phyloP scores from a whole-genome alignment of 2,113 vertebrate genomes.

The Cyprinus carpio region DNA sequence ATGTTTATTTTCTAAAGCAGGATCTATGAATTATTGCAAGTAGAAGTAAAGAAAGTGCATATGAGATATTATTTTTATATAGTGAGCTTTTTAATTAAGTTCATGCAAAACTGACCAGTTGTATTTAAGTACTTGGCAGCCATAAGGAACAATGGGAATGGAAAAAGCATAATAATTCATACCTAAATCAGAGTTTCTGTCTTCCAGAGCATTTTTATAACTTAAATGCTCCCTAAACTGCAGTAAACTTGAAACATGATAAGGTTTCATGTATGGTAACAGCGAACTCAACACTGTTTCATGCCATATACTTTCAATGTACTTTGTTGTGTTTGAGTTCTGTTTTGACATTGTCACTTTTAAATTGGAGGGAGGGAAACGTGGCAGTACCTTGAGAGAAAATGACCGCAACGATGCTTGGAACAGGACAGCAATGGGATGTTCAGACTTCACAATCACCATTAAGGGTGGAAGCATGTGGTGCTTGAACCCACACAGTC shows the following conservation, averaged over 20 bases:
- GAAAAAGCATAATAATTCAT: neutral
- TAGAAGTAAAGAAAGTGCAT: neutral
- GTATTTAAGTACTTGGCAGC: neutral
- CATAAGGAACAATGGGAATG: neutral
- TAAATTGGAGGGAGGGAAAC: neutral
- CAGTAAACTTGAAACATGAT: neutral
- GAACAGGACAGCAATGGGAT: conserved; percentile 33
- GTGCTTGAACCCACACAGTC: conserved; percentile 35
- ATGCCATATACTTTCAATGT: neutral
- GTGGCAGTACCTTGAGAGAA: conserved; percentile 21
- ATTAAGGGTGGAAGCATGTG: conserved; percentile 36
- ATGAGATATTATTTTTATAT: neutral
- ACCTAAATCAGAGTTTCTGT: neutral
- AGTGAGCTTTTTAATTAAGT: neutral
- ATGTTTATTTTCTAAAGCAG: neutral
- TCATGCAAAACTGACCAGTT: neutral
- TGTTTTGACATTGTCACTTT: neutral
- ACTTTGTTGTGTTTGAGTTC: neutral
- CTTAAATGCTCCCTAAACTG: conserved; percentile 6
- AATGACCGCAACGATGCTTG: neutral
- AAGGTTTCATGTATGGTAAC: neutral
- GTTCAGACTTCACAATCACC: conserved; percentile 38
- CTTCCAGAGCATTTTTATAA: neutral
- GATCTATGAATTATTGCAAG: neutral
- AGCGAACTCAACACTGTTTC: too few relatives aligned